Percentiles rank a stretch among this genome's conserved stretches.
Conservation (phyloP, 2,888 invertebrate species). For the Julus scandinavius region DNA sequence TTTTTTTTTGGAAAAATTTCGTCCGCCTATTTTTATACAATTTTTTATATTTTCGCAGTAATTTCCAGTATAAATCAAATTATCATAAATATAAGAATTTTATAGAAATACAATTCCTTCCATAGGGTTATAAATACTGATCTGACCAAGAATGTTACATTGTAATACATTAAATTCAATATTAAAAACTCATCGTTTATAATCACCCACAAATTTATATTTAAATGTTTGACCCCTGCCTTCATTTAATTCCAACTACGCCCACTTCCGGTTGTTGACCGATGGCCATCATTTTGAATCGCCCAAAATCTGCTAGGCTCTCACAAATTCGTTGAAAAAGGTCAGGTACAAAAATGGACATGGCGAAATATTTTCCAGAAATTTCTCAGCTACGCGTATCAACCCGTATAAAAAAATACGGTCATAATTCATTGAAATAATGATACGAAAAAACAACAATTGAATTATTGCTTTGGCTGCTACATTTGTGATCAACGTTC, state of each 20-base stretch:
- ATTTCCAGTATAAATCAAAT: too few relatives aligned
- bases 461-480: slow-evolving; percentile 7
- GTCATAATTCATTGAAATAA: background rate
- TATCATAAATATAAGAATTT: too few relatives aligned
- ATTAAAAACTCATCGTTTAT: too few relatives aligned
- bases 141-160: too few relatives aligned
- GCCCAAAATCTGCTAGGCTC: background rate
- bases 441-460: slow-evolving; percentile 5
- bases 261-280: background rate
- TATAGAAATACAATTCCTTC: too few relatives aligned
- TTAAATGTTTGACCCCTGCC: background rate
- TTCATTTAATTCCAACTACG: background rate
- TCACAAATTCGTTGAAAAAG: background rate
- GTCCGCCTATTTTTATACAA: too few relatives aligned
- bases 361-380: too few relatives aligned
- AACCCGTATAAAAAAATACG: background rate
- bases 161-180: too few relatives aligned
- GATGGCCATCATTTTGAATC: background rate
- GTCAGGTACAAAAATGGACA: background rate
- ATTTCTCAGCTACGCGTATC: background rate
- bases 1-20: too few relatives aligned
- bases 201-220: background rate
- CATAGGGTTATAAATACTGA: too few relatives aligned
- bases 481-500: slow-evolving; percentile 4
- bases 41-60: too few relatives aligned